These are phyloP conservation scores for Epinephelus fuscoguttatus DNA, from an alignment of 2,113 vertebrate genomes.

Conservation along the genomic window DNA sequence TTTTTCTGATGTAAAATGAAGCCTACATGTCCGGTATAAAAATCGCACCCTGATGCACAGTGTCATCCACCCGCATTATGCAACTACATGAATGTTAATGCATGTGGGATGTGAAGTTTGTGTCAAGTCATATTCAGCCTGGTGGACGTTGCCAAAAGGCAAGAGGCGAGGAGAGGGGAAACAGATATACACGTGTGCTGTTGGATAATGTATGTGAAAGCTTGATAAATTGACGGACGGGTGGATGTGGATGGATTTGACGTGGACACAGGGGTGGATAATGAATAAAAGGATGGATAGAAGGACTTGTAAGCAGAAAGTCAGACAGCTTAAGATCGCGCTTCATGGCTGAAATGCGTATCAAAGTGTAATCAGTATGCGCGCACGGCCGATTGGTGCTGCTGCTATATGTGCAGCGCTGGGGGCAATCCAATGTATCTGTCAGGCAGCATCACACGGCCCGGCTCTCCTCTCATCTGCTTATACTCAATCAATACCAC, in stretches of 20 bases:
- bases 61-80: conserved; percentile 28
- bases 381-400: conserved; percentile 6
- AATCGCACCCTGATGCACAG: not conserved
- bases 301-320: conserved; percentile 12
- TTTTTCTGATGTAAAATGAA: not conserved
- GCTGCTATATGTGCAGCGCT: conserved; percentile 49
- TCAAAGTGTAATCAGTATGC: conserved; percentile 55
- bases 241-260: conserved; percentile 19
- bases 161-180: not conserved
- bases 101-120: conserved; percentile 25
- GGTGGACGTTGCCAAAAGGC: not conserved
- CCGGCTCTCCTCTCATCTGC: conserved; percentile 46
- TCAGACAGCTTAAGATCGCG: conserved; percentile 16
- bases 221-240: not conserved
- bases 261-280: not conserved
- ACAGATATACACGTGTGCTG: conserved; percentile 8
- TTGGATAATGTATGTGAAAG: conserved; percentile 25
- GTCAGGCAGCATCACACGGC: conserved; percentile 41
- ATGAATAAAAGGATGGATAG: conserved; percentile 17
- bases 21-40: not conserved
- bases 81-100: conserved; percentile 33
- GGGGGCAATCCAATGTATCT: conserved; percentile 43
- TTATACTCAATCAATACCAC: conserved; percentile 53
- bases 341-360: conserved; percentile 32
- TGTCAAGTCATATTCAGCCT: conserved; percentile 26